Evolutionary conservation across 2,888 invertebrate species (phyloP).

Genomic region (Diploptera punctata): DNA sequence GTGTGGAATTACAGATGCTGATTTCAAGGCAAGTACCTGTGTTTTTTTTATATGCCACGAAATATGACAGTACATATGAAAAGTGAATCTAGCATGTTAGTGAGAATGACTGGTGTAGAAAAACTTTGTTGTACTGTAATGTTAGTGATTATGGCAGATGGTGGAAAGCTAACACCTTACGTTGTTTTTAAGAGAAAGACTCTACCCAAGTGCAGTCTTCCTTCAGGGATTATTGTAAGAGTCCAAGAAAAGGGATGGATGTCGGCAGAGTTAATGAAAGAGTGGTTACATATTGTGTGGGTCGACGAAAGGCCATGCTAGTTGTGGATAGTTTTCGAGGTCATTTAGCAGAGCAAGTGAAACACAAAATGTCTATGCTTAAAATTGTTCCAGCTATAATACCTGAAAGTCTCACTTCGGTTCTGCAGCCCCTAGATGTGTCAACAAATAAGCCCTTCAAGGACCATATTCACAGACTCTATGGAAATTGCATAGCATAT

Average conservation of each 20-base stretch:
- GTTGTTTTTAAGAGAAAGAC: not conserved
- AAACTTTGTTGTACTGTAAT: not conserved
- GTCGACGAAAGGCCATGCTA: not conserved
- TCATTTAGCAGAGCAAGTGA: slow-evolving; percentile 6
- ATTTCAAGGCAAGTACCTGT: not conserved
- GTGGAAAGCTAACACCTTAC: not conserved
- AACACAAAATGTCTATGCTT: no score
- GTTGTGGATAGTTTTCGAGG: not conserved
- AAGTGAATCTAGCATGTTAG: not conserved
- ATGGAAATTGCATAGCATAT: not conserved
- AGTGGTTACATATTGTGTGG: not conserved
- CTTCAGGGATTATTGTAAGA: not conserved
- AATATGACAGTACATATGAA: not conserved
- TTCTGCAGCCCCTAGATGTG: slow-evolving; percentile 8
- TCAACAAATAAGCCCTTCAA: slow-evolving; percentile 11
- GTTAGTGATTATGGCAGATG: not conserved
- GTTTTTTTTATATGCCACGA: not conserved
- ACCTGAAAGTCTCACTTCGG: not conserved
- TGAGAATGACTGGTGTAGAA: not conserved
- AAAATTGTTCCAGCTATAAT: not conserved
- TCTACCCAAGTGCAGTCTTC: not conserved
- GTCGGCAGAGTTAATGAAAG: not conserved
- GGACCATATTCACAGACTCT: not conserved
- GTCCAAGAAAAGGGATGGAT: not conserved
- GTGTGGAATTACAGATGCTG: no score